phyloP scores from a whole-genome alignment of 2,113 vertebrate species.

The Thamnophis sirtalis region DNA sequence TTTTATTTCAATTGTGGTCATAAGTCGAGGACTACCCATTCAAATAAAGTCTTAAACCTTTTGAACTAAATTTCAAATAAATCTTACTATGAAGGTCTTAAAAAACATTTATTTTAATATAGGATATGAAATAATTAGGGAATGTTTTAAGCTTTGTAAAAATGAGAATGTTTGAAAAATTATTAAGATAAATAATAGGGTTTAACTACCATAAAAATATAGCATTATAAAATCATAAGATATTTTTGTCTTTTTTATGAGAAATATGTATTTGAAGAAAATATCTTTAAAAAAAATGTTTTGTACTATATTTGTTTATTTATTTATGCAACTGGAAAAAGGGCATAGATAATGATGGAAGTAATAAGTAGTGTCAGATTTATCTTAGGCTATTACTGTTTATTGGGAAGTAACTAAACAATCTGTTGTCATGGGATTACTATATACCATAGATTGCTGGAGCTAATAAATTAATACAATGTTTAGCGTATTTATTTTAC shows the following conservation, averaged over 20 bases:
- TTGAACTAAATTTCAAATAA: neutral
- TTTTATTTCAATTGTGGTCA: too few relatives aligned
- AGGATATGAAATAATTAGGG: neutral
- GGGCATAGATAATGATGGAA: neutral
- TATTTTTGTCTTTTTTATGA: neutral
- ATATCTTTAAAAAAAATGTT: neutral
- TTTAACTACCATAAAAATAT: neutral
- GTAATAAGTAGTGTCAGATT: neutral
- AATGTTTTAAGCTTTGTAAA: neutral
- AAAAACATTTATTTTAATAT: neutral
- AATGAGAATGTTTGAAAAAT: neutral
- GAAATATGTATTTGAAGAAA: neutral
- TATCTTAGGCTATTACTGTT: neutral
- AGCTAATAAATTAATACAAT: neutral
- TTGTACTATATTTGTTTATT: neutral
- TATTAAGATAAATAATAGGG: neutral
- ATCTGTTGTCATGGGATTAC: neutral
- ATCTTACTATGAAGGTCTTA: neutral
- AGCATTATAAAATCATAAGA: neutral
- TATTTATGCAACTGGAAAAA: neutral
- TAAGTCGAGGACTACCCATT: neutral
- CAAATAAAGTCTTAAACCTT: neutral
- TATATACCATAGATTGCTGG: neutral
- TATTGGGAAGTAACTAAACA: neutral
- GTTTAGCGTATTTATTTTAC: neutral